These are phyloP conservation scores for Lycocerus yunnanus DNA, from an alignment of 2,888 invertebrate species.

Conservation along the genomic window DNA sequence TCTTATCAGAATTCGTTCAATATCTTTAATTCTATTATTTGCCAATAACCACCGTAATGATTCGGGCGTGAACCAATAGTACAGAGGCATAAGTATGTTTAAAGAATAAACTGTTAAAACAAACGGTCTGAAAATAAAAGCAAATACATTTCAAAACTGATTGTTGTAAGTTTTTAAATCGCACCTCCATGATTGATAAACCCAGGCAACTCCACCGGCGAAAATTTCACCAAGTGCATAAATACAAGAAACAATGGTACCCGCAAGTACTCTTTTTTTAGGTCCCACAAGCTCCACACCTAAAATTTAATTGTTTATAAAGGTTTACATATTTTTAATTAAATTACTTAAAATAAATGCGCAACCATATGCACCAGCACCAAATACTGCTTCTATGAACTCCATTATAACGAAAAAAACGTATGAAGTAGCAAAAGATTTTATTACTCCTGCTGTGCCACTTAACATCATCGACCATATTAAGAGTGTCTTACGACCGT, in stretches of 20 bases:
- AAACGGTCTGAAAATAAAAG: neutral
- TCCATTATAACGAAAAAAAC: slow-evolving; percentile 64
- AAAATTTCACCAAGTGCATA: slow-evolving; percentile 73
- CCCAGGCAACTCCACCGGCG: slow-evolving; percentile 70
- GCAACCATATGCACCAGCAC: neutral
- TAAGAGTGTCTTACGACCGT: slow-evolving; percentile 65
- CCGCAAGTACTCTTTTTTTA: slow-evolving; percentile 71
- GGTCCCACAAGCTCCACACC: slow-evolving; percentile 79
- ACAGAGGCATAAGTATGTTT: slow-evolving; percentile 61
- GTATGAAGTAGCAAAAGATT: slow-evolving; percentile 72
- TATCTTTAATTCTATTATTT: slow-evolving; percentile 60
- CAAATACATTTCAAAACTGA: neutral
- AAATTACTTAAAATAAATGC: neutral
- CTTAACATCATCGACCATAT: slow-evolving; percentile 63
- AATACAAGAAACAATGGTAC: slow-evolving; percentile 72
- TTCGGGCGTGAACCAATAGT: slow-evolving; percentile 72
- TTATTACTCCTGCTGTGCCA: slow-evolving; percentile 67
- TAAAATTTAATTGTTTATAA: slow-evolving; percentile 46
- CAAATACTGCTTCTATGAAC: neutral
- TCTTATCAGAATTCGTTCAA: slow-evolving; percentile 58
- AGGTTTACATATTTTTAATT: neutral
- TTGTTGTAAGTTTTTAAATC: neutral
- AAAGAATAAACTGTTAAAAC: neutral
- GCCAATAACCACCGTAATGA: slow-evolving; percentile 77
- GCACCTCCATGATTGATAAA: slow-evolving; percentile 69